Evolutionary conservation across 2,888 invertebrate genomes (phyloP), one percentile per base, ranked within the genome.

Genomic region (Aporophyla nigra): DNA sequence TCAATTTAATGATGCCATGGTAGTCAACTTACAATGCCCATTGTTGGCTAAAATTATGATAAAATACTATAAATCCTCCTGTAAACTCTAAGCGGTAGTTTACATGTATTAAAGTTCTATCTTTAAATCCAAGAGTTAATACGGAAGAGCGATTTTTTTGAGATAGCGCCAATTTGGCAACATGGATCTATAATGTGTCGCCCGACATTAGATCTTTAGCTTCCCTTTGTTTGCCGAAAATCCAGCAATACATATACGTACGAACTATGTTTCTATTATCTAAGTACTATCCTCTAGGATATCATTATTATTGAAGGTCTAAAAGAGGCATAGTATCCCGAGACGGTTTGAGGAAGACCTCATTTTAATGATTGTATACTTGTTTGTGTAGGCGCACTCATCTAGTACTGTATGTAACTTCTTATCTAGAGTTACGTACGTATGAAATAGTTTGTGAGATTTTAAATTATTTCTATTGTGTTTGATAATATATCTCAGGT

Each of bases 81-180:
- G 0, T 24, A 19, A 49, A 65, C 1, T 65, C 24, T 46, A 24
- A 21, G 7, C n/a, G 5, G 63, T 14, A 68, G 27, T 10, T 71
- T 46, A 1, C 43, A 3, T 10, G 43, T 12, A 1, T 46, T 10
- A 46, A 46, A 46, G 43, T 46, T 46, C 51, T 63, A 40, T 71
- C 56, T 74, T 69, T 53, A 49, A 68, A 49, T 72, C 59, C 46
- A 82, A 68, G 43, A 70, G 66, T 72, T 71, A 75, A 82, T 79
- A 70, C 79, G 82, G 82, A 83, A 83, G 80, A 83, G 21, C 33
- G 16, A 59, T 71, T 75, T 73, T 73, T 83, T 83, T 83, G 83
- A 76, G 21, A 67, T 63, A 33, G 71, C 71, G 82, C 82, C 82
- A 83, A 80, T 80, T 83, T 83, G 82, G 82, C 82, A 76, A 54